phyloP scores from a whole-genome alignment of 2,113 vertebrate species.

The Harpagus bidentatus region DNA sequence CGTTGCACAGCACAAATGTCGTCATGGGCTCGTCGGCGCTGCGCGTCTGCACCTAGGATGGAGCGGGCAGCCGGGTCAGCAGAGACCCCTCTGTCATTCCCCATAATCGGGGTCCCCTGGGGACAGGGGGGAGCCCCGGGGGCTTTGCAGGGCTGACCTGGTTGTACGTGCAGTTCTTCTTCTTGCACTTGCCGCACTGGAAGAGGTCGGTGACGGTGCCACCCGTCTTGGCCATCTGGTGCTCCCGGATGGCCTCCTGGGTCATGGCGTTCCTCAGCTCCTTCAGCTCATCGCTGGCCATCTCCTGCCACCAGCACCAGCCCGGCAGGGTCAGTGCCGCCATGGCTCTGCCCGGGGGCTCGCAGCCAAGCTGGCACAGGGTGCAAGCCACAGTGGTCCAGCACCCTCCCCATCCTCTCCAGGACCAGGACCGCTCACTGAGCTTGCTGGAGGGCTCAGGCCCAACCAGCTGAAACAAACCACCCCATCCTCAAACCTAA shows the following conservation, averaged over 20 bases:
- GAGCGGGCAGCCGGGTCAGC: accelerated
- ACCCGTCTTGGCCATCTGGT: conserved; percentile 97
- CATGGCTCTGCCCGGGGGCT: background rate
- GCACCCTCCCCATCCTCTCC: background rate
- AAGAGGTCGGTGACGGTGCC: conserved; percentile 93
- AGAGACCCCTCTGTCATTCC: accelerated
- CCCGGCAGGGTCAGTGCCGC: background rate
- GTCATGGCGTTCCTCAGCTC: conserved; percentile 90
- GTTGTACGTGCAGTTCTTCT: conserved; percentile 96
- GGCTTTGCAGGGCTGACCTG: conserved; percentile 66
- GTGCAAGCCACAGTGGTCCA: accelerated
- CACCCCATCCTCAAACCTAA: background rate
- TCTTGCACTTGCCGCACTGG: conserved; percentile 94
- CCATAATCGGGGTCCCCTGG: background rate
- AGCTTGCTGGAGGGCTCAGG: background rate
- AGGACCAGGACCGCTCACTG: background rate
- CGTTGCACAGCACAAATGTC: conserved; percentile 95
- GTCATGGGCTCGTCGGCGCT: conserved; percentile 99
- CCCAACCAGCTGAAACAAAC: background rate
- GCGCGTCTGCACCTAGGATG: conserved; percentile 88
- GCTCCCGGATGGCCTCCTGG: conserved; percentile 95
- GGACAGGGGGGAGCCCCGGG: accelerated
- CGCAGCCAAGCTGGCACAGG: background rate
- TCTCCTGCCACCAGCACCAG: conserved; percentile 77
- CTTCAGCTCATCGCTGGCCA: conserved; percentile 96